phyloP scores from a whole-genome alignment of 2,888 invertebrate genomes.

The Metopia argyrocephala region DNA sequence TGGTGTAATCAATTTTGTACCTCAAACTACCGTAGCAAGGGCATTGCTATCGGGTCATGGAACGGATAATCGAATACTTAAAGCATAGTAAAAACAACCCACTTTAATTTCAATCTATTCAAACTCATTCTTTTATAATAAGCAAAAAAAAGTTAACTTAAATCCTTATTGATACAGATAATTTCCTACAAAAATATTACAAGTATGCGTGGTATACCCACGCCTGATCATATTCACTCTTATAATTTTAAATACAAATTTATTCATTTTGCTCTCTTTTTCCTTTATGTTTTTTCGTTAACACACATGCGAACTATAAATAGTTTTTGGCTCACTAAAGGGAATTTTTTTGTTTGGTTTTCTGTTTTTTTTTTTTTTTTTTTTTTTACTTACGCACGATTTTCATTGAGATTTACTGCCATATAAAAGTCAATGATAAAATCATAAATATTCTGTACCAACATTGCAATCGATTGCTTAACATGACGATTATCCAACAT shows the following conservation, averaged over 20 bases:
- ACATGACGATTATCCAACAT: constrained; percentile 83
- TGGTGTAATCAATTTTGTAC: no score
- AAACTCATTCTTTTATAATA: no score
- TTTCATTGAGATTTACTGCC: constrained; percentile 82
- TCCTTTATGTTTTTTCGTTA: no score
- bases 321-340: neutral
- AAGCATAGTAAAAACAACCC: no score
- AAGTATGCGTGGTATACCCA: neutral
- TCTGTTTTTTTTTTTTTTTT: neutral
- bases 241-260: neutral
- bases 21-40: no score
- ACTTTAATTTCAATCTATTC: no score
- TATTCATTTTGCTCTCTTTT: no score
- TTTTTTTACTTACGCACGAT: constrained; percentile 82
- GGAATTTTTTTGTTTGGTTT: neutral
- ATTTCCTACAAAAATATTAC: neutral
- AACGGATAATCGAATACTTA: no score
- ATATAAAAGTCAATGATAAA: constrained; percentile 77
- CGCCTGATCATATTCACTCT: neutral
- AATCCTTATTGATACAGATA: no score
- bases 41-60: no score
- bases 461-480: constrained; percentile 75
- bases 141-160: no score
- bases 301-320: neutral
- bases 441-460: constrained; percentile 76